Conservation (phyloP, 2,888 invertebrate species). For the Gastrophysa polygoni region DNA sequence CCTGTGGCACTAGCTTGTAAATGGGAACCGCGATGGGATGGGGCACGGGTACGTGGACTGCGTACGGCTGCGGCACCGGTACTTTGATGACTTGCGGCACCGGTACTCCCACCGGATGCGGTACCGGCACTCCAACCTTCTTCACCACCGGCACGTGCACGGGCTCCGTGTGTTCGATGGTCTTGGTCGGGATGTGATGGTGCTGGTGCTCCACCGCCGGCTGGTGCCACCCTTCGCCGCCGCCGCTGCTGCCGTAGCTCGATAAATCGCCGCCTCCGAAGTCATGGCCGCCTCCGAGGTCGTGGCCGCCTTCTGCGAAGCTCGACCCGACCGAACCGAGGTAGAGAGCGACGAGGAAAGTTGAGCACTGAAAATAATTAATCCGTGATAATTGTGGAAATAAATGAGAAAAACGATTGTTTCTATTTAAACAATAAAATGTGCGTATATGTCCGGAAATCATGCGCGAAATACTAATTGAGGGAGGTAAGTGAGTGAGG, state of each 20-base stretch:
- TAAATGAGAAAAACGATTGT: neutral
- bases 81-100: constrained; percentile 73
- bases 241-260: constrained; percentile 56
- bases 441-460: no score
- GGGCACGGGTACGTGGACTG: constrained; percentile 73
- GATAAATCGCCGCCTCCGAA: constrained; percentile 58
- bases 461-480: no score
- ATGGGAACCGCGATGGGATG: constrained; percentile 76
- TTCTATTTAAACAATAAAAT: no score
- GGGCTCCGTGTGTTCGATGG: constrained; percentile 72
- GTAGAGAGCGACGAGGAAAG: constrained; percentile 45
- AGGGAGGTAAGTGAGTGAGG: no score
- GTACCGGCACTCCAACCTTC: constrained; percentile 75
- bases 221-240: constrained; percentile 58
- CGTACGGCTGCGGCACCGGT: constrained; percentile 76
- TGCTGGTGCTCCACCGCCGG: constrained; percentile 59
- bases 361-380: constrained; percentile 40
- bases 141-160: constrained; percentile 74
- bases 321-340: constrained; percentile 45
- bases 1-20: constrained; percentile 74
- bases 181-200: constrained; percentile 63
- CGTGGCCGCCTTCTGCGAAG: constrained; percentile 45
- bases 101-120: constrained; percentile 73
- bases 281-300: constrained; percentile 56
- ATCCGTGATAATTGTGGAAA: no score